Conservation (phyloP, 2,888 invertebrate species). For the Dimorphilus gyrociliatus region DNA sequence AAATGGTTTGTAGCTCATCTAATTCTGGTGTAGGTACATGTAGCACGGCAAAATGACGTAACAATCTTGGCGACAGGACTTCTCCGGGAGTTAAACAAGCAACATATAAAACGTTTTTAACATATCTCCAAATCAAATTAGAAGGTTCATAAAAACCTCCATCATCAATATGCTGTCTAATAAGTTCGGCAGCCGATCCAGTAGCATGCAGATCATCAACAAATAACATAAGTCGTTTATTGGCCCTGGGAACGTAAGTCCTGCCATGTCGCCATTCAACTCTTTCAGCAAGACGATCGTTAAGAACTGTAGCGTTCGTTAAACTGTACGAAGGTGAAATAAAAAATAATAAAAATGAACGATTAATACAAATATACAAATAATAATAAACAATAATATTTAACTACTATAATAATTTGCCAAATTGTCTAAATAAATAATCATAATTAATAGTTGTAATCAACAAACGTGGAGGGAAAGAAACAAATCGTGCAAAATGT, state of each 20-base stretch:
- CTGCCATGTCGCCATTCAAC: conserved; percentile 37
- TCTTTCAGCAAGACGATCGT: conserved; percentile 28
- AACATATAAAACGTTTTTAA: conserved; percentile 33
- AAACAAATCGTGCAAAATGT: too few relatives aligned
- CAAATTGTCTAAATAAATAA: too few relatives aligned
- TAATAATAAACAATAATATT: too few relatives aligned
- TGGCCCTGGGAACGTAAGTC: conserved; percentile 33
- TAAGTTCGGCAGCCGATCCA: conserved; percentile 31
- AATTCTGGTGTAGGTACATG: too few relatives aligned
- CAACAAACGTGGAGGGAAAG: too few relatives aligned
- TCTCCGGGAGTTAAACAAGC: conserved; percentile 27
- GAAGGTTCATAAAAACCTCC: conserved; percentile 31
- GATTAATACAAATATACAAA: too few relatives aligned
- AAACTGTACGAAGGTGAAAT: conserved; percentile 21
- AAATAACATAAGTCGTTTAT: conserved; percentile 32
- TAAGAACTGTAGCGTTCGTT: conserved; percentile 29
- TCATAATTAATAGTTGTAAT: too few relatives aligned
- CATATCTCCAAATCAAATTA: conserved; percentile 29
- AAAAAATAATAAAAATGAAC: too few relatives aligned
- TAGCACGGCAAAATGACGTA: conserved; percentile 35
- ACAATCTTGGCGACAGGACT: conserved; percentile 23
- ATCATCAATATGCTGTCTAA: conserved; percentile 35
- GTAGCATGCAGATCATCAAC: conserved; percentile 37
- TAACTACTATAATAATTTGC: too few relatives aligned
- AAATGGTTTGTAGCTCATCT: conserved; percentile 25